Conservation (phyloP, 2,113 vertebrate species). For the pig (Sus scrofa) region T2T-Sscrofa CM000824.6:89016501-89017000, state of each 20-base stretch:
- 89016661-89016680: neutral
- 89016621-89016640: neutral
- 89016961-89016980: neutral
- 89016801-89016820: neutral
- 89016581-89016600: neutral
- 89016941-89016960: neutral
- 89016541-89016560: too few relatives aligned
- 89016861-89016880: neutral
- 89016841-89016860: neutral
- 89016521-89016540: neutral
- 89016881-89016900: neutral
- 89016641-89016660: neutral
- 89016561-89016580: neutral
- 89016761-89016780: neutral
- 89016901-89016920: too few relatives aligned
- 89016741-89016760: neutral
- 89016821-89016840: neutral
- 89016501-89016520: too few relatives aligned
- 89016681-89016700: slow-evolving; percentile 16
- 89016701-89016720: neutral
- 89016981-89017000: neutral
- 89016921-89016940: accelerated
- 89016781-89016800: neutral
- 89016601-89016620: neutral
- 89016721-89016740: neutral